Base-by-base conservation (phyloP, 2,797 vertebrate genomes). In the Sarcophilus harrisii region DNA sequence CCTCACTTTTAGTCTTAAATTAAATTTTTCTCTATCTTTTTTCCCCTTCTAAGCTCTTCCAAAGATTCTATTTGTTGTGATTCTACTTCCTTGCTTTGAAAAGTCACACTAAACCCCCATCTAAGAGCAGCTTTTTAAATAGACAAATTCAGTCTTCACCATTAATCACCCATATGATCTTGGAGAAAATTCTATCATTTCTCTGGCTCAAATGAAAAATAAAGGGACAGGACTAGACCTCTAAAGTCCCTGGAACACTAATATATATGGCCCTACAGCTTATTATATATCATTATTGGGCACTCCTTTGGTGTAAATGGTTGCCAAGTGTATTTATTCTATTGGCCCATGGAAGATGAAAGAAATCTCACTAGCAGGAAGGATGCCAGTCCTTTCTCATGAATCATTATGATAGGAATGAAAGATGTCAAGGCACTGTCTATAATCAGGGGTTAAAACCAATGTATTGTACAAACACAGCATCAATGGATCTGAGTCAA, bases 31-130 rank as follows among this genome's bases (percentile, higher is more conserved):
- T 92, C 62, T 52, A 29, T 93, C 27, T 59, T 28, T 93, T 87
- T 89, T 8, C 49, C 57, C 89, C 62, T 91, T 94, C 57, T 49
- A 11, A 92, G 49, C 59, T 32, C 90, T 95, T 96, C 94, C 5
- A 52, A 52, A 57, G 54, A 32, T 58, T 57, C 32, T 58, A 10
- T n/a, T 91, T 91, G 57, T 30, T 95, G 89, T 55, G 60, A 14
- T 81, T 58, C 29, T 81, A 32, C 30, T 91, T 62, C 93, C 8
- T n/a, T 1, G 28, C 62, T 92, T 57, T 30, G 73, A 92, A 94
- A 11, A 52, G 49, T 32, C 21, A 73, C 3, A 30, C 38, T 59
- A 5, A 87, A 45, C 57, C 66, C 38, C 18, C 29, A 57, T 93
- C 57, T 55, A 62, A 59, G n/a, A 93, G 45, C 54, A 59, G 6